Evolutionary conservation across 2,888 invertebrate genomes (phyloP).

Genomic region (Alloscopus bannaensis): DNA sequence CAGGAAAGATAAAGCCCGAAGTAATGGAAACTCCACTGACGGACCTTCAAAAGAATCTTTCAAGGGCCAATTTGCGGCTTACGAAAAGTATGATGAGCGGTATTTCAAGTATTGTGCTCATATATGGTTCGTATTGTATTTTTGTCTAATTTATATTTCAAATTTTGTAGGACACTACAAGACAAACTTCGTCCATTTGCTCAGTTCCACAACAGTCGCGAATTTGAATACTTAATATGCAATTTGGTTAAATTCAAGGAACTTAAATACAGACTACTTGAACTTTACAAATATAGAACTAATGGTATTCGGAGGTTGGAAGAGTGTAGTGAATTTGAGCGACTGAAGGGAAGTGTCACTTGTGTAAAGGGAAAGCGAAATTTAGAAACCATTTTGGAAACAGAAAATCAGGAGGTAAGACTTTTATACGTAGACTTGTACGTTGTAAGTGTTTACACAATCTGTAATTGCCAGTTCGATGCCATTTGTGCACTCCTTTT

Average conservation of each 20-base stretch:
- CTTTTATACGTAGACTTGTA: not conserved
- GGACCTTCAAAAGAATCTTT: constrained; percentile 18
- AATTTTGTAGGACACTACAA: constrained; percentile 80
- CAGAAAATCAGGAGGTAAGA: constrained; percentile 52
- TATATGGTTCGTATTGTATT: constrained; percentile 1
- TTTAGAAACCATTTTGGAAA: constrained; percentile 48
- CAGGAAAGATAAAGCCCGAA: constrained; percentile 63
- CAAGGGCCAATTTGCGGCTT: constrained; percentile 67
- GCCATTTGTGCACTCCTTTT: constrained; percentile 13
- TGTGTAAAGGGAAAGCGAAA: constrained; percentile 34
- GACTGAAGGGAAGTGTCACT: constrained; percentile 47
- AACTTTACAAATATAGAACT: constrained; percentile 88
- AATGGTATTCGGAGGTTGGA: constrained; percentile 85
- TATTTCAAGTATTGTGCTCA: not conserved
- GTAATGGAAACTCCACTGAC: constrained; percentile 26
- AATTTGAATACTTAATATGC: constrained; percentile 87
- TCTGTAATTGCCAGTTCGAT: constrained; percentile 10
- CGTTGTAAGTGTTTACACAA: not conserved
- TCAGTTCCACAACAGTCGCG: constrained; percentile 90
- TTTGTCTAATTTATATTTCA: not conserved
- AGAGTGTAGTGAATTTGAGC: constrained; percentile 70
- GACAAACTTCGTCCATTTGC: constrained; percentile 90
- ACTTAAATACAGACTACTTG: constrained; percentile 87
- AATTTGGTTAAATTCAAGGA: constrained; percentile 90
- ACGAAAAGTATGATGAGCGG: constrained; percentile 67